These are phyloP conservation scores for Cossypha polioptera DNA, from an alignment of 2,797 vertebrate genomes.

Conservation along the genomic window DNA sequence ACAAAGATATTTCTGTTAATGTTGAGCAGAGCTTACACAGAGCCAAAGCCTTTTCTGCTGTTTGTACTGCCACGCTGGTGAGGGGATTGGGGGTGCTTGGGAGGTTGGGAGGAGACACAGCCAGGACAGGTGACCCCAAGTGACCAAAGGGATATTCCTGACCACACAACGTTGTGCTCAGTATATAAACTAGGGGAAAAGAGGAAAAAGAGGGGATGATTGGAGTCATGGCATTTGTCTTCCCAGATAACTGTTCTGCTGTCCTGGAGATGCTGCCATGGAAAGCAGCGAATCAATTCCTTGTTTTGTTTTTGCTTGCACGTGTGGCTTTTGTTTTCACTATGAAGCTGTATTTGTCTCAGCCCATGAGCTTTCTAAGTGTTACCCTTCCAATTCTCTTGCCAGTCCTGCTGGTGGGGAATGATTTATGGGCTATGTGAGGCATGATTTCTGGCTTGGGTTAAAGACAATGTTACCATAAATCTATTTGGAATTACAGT, in stretches of 20 bases:
- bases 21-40: background rate
- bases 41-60: background rate
- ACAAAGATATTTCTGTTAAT: accelerated
- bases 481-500: background rate
- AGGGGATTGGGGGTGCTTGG: too few species aligned
- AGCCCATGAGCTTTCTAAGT: background rate
- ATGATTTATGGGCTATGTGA: background rate
- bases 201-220: background rate
- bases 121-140: background rate
- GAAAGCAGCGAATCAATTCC: background rate
- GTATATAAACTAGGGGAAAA: accelerated
- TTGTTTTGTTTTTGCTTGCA: background rate
- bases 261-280: background rate
- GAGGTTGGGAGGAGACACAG: background rate
- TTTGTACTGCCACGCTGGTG: accelerated
- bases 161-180: background rate
- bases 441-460: background rate
- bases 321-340: accelerated
- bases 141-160: background rate
- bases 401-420: background rate
- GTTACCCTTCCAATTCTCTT: background rate
- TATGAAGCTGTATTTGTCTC: background rate
- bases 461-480: background rate
- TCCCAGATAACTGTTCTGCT: background rate
- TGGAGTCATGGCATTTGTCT: background rate